Conservation (phyloP, 2,797 vertebrate genomes). For the Decapterus maruadsi region DNA sequence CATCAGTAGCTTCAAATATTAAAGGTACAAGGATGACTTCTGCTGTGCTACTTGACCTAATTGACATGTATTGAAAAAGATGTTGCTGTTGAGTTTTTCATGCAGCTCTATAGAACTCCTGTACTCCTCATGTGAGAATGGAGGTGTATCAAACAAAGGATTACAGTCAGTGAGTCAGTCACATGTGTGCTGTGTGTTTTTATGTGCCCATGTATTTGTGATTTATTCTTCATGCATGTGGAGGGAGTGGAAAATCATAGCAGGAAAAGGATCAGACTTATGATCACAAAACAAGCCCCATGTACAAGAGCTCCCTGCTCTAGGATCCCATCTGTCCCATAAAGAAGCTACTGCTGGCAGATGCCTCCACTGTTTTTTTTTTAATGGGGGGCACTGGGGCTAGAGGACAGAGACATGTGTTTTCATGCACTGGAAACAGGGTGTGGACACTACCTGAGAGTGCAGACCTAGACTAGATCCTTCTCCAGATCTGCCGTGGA, state of each 20-base stretch:
- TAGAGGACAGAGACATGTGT: conserved; percentile 64
- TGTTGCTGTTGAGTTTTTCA: neutral
- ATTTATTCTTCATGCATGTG: conserved; percentile 51
- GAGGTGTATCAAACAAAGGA: neutral
- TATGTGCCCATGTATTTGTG: conserved; percentile 22
- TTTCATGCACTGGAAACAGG: conserved; percentile 62
- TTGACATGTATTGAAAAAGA: neutral
- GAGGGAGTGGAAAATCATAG: conserved; percentile 58
- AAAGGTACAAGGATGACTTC: neutral
- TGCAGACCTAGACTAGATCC: conserved; percentile 37
- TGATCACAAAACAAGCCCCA: conserved; percentile 56
- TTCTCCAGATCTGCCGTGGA: conserved; percentile 19
- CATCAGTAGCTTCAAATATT: neutral
- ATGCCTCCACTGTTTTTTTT: conserved; percentile 55
- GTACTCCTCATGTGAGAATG: neutral
- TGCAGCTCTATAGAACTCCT: neutral
- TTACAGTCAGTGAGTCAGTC: neutral
- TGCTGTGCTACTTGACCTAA: fast-evolving
- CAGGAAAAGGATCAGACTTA: conserved; percentile 60
- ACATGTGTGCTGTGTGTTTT: conserved; percentile 9
- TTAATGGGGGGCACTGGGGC: conserved; percentile 42
- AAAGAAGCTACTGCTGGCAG: conserved; percentile 70
- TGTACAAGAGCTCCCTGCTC: conserved; percentile 57
- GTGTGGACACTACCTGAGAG: conserved; percentile 61
- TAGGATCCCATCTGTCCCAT: conserved; percentile 69